Evolutionary conservation across 2,888 invertebrate genomes (phyloP).

Genomic region (Diarsia mendica): DNA sequence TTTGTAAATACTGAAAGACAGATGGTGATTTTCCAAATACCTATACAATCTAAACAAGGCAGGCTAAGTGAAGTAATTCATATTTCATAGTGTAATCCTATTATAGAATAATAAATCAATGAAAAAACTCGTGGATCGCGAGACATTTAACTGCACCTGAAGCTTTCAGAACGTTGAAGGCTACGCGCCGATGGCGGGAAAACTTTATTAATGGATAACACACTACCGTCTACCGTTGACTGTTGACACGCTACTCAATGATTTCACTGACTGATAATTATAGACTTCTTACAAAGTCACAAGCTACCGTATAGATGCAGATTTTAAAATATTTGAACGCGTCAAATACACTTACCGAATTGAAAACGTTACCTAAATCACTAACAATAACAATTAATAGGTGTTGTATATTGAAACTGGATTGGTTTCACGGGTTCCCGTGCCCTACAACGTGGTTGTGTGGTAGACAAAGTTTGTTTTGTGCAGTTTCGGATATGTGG

Average conservation of each 20-base stretch:
- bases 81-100: constrained; percentile 7
- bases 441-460: constrained; percentile 8
- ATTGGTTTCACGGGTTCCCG: background rate
- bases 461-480: constrained; percentile 59
- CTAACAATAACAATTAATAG: constrained; percentile 39
- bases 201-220: constrained; percentile 31
- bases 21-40: background rate
- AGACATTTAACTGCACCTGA: constrained; percentile 33
- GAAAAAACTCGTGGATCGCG: constrained; percentile 21
- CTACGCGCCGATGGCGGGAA: constrained; percentile 46
- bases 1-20: constrained; percentile 14
- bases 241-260: constrained; percentile 8
- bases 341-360: constrained; percentile 53
- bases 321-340: constrained; percentile 15
- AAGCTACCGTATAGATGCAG: background rate
- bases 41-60: background rate
- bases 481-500: constrained; percentile 50
- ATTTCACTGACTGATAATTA: constrained; percentile 5
- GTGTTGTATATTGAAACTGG: constrained; percentile 24
- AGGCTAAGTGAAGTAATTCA: background rate
- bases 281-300: background rate
- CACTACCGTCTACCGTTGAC: constrained; percentile 4
- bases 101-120: constrained; percentile 57
- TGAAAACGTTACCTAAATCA: constrained; percentile 33
- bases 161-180: constrained; percentile 42